Conservation (phyloP, 2,113 vertebrate genomes). For the Menidia beryllina region DNA sequence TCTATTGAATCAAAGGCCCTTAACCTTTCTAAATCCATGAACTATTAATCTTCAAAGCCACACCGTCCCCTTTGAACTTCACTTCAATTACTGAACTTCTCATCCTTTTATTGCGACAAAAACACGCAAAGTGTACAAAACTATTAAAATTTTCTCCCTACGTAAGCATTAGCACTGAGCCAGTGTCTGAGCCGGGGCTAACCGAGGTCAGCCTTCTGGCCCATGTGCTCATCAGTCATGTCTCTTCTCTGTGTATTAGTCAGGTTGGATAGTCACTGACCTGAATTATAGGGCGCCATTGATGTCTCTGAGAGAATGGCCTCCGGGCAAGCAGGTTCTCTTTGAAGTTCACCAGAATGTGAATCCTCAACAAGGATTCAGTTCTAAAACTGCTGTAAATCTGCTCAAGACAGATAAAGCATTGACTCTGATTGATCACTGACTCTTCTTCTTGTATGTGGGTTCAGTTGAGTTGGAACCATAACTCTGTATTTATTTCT, state of each 20-base stretch:
- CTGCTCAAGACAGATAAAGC: constrained; percentile 23
- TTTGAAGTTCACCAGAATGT: constrained; percentile 43
- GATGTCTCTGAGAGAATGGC: constrained; percentile 38
- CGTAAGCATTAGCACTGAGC: constrained; percentile 20
- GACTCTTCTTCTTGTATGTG: constrained; percentile 1
- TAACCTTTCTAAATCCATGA: constrained; percentile 34
- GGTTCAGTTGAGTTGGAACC: background rate
- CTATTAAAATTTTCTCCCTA: constrained; percentile 4
- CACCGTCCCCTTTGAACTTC: constrained; percentile 20
- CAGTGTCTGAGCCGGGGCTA: constrained; percentile 35
- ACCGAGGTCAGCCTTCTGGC: constrained; percentile 38
- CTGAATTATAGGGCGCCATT: constrained; percentile 46
- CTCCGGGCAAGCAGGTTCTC: background rate
- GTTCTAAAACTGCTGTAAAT: constrained; percentile 4
- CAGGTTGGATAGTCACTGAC: constrained; percentile 53
- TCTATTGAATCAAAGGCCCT: constrained; percentile 9
- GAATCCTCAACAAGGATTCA: constrained; percentile 12
- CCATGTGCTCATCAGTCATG: constrained; percentile 58
- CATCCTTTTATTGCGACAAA: constrained; percentile 27
- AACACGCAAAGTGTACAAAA: background rate
- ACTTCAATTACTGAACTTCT: background rate
- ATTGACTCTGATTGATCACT: constrained; percentile 19
- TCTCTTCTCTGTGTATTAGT: constrained; percentile 40
- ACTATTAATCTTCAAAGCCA: constrained; percentile 37
- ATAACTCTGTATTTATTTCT: constrained; percentile 25